Base-by-base conservation (phyloP, 2,113 vertebrate genomes). In the Eidolon helvum region DNA sequence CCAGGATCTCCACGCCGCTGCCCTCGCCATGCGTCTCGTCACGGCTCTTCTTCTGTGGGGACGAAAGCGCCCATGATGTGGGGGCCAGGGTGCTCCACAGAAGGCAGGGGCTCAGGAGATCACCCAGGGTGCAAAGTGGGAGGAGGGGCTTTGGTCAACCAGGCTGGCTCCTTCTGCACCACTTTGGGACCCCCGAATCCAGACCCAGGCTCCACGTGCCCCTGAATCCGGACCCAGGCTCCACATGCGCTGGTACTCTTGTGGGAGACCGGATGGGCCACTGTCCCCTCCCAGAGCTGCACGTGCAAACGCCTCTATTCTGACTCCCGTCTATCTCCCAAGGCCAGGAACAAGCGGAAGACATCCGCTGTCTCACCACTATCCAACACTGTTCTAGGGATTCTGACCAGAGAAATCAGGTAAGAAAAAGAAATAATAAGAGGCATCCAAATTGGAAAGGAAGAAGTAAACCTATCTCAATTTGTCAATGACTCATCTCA, bases 1-100 rank as follows among this genome's bases (percentile, higher is more conserved):
- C 99, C 95, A 99, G 98, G 98, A 99, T 99, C 98, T 99, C 99
- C 91, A 99, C 99, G 0, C 99, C 99, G 0, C 99, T 99, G 96
- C 99, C 99, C 97, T 99, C 99, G 0, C 99, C 99, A 4, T 98
- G 99, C 11, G 99, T 99, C 98, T 99, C 99, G 16, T 99, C 99
- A 48, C 99, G 98, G 98, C 99, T 99, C 98, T 99, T 99, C 98
- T 99, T 99, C 99, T 99, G 98, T 24, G 98, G 98, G 84, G 50
- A 63, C 55, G 95, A 87, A 85, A 61, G 91, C 38, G 26, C 3
- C 10, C 0, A 1, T 0, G 28, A 24, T 0, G 14, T 8, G 4
- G 43, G 84, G 77, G 33, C 65, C 66, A 28, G 33, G 30, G 75
- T 5, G 2, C 18, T 38, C 28, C 19, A n/a, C 45, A 14, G 33